Base-by-base conservation (phyloP, 2,888 invertebrate species). In the Brenthis daphne region DNA sequence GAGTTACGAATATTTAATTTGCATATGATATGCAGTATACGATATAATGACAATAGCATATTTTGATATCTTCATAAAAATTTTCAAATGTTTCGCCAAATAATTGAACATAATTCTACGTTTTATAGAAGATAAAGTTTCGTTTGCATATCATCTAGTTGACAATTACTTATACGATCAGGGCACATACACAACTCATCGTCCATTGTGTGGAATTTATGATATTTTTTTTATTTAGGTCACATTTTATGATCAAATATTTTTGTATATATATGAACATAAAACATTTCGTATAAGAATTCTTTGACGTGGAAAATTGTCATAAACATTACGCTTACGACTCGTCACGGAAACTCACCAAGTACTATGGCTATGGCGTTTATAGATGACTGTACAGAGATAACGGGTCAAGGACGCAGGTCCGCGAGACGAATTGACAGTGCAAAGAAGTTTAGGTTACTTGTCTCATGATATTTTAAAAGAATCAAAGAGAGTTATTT, bases 351-450 rank as follows among this genome's bases (percentile, higher is more conserved):
- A 72, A 66, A 64, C 51, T 73, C 73, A 67, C 65, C 69, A 65
- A 69, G 68, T 69, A 66, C 64, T 58, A 60, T 66, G 64, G 60
- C 50, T 61, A 67, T 67, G 65, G 64, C 71, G 51, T 48, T 70
- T 68, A 68, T 61, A 70, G 70, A 68, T 64, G 64, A 64, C 67
- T 69, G 55, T 68, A 65, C 68, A 61, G 53, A 48, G 70, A 74
- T 74, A 71, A 66, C 57, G 43, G 72, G 73, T 76, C 73, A 70
- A 72, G 70, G 73, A 58, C 67, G 64, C 54, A 61, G 58, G 68
- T 64, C 51, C 70, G 60, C 51, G 55, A 16, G 37, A 58, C 61
- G 47, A 61, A 61, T 51, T 56, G 58, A 57, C 54, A 58, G 47
- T 53, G 53, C 47, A 20, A 29, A 58, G 54, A 58, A 29, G 58